phyloP scores from a whole-genome alignment of 2,797 vertebrate species.

The Decapterus maruadsi region DNA sequence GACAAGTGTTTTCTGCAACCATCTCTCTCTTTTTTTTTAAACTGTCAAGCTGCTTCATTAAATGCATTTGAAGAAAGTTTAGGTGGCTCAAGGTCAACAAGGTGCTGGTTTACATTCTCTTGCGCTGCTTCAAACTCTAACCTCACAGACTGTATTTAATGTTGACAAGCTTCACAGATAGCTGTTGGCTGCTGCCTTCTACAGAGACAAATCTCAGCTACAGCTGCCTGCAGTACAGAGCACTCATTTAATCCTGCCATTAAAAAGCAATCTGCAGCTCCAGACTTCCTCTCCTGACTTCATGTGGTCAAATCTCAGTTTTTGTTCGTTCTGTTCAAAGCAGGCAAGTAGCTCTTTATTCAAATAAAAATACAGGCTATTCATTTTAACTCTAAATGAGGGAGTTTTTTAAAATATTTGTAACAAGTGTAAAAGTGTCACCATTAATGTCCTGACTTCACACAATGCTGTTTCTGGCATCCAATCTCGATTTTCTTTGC shows the following conservation, averaged over 20 bases:
- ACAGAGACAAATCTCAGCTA: constrained; percentile 2
- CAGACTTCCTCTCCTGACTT: not conserved
- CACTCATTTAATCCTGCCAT: not conserved
- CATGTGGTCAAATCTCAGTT: not conserved
- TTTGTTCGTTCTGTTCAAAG: not conserved
- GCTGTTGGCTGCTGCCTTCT: not conserved
- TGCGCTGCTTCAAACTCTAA: not conserved
- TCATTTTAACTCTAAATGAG: not conserved
- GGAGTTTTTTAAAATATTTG: not conserved
- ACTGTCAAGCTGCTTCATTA: not conserved
- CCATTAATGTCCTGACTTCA: constrained; percentile 2
- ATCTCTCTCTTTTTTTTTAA: constrained; percentile 9
- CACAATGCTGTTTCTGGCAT: constrained; percentile 21
- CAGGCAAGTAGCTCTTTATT: not conserved
- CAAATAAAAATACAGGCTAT: constrained; percentile 2
- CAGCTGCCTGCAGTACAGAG: not conserved
- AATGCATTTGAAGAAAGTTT: not conserved
- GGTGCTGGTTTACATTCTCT: not conserved
- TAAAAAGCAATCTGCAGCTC: not conserved
- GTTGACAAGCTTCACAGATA: not conserved
- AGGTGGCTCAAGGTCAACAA: not conserved
- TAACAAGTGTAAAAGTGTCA: not conserved
- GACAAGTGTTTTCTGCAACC: not conserved
- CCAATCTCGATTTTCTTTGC: not conserved
- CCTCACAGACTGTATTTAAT: not conserved